A percentile compares a stretch with the other conserved stretches of the same genome.
These are phyloP conservation scores for Sclerurus mexicanus DNA, from an alignment of 2,113 vertebrate genomes.

Conservation along the genomic window DNA sequence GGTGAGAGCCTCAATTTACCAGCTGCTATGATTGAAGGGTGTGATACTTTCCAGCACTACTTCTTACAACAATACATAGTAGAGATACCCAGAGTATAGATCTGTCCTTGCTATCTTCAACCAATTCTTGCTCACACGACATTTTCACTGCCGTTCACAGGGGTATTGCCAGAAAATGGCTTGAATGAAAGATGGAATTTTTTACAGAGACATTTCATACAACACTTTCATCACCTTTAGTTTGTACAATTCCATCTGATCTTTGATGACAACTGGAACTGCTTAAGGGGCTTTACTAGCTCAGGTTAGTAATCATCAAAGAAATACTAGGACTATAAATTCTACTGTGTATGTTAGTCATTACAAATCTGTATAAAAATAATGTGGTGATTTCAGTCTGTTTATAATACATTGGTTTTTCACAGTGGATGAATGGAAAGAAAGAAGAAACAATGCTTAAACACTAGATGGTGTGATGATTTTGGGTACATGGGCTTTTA, in stretches of 20 bases:
- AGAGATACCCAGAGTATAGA: background rate
- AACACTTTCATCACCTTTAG: conserved; percentile 28
- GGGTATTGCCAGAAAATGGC: background rate
- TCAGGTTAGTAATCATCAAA: background rate
- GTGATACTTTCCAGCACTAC: background rate
- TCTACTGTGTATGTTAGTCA: background rate
- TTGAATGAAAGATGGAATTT: background rate
- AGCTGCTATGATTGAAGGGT: background rate
- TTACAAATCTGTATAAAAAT: background rate
- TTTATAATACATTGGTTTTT: background rate
- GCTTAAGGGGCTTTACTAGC: background rate
- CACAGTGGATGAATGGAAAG: background rate
- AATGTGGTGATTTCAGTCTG: background rate
- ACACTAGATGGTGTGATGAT: background rate
- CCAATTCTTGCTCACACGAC: background rate
- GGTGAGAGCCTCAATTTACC: background rate
- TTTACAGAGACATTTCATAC: background rate
- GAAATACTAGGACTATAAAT: background rate
- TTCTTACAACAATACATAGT: background rate
- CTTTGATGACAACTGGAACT: conserved; percentile 35
- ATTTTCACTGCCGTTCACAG: background rate
- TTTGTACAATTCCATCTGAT: conserved; percentile 7
- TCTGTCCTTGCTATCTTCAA: background rate
- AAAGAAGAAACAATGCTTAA: background rate
- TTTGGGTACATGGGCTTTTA: background rate